Conservation (phyloP, 2,113 vertebrate genomes). For the Larimichthys crocea region DNA sequence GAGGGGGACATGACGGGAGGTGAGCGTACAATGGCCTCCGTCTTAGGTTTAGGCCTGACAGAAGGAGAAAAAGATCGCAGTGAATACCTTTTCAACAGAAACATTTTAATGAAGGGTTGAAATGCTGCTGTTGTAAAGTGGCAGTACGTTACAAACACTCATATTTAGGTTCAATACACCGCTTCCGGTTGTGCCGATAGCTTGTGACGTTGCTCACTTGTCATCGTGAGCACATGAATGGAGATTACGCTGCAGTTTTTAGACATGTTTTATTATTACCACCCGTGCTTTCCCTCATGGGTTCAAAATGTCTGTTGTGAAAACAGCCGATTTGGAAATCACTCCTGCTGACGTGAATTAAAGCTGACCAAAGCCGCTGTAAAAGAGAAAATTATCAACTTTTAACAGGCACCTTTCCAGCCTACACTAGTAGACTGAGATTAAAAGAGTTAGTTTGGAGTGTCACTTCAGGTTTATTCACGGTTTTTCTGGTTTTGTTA, state of each 20-base stretch:
- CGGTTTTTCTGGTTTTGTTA: slow-evolving; percentile 49
- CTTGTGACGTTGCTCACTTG: neutral
- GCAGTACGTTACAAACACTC: neutral
- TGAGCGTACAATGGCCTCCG: slow-evolving; percentile 99
- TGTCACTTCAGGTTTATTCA: slow-evolving; percentile 28
- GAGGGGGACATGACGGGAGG: slow-evolving; percentile 99
- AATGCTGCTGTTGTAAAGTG: neutral
- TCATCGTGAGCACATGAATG: neutral
- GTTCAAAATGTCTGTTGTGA: neutral
- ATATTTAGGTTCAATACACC: neutral
- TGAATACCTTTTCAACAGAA: neutral
- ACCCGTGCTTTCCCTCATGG: neutral
- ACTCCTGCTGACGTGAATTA: neutral
- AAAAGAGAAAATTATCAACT: neutral
- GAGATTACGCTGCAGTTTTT: neutral
- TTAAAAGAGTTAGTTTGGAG: slow-evolving; percentile 11
- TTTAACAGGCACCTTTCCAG: slow-evolving; percentile 27
- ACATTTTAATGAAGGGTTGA: neutral
- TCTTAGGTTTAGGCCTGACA: slow-evolving; percentile 98
- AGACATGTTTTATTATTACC: neutral
- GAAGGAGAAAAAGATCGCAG: neutral
- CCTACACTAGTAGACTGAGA: slow-evolving; percentile 11
- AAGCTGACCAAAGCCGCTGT: slow-evolving; percentile 6
- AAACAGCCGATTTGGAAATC: neutral
- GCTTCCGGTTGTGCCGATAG: neutral